phyloP scores from a whole-genome alignment of 1,140 invertebrate species.

The Eciton burchellii region DNA sequence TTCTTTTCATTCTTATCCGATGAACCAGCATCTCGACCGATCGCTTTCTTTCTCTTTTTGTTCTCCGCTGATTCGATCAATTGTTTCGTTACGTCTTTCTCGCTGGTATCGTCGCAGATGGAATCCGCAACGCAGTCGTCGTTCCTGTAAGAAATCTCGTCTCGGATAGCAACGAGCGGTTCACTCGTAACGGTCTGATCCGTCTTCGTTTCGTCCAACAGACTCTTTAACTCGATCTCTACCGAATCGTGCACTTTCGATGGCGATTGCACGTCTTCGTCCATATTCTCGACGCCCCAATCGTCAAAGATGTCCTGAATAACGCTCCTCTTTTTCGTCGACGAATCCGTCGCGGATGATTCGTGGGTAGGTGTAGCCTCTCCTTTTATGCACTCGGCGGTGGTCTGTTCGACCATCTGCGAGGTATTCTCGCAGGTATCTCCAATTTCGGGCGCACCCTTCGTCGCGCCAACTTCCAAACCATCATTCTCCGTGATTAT shows the following conservation, averaged over 20 bases:
- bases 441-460: background rate
- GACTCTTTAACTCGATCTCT: constrained; percentile 81
- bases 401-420: background rate
- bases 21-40: background rate
- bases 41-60: constrained; percentile 40
- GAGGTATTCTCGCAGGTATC: constrained; percentile 3
- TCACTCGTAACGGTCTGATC: constrained; percentile 52
- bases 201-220: constrained; percentile 79
- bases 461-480: background rate
- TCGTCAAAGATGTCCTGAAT: constrained; percentile 84
- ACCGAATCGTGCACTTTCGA: constrained; percentile 78
- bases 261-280: constrained; percentile 75
- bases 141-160: constrained; percentile 54
- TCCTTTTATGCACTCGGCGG: background rate
- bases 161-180: constrained; percentile 56
- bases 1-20: constrained; percentile 3
- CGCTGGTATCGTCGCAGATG: constrained; percentile 12
- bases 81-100: constrained; percentile 15
- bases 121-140: background rate
- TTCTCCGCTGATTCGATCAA: constrained; percentile 37
- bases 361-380: background rate
- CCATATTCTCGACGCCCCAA: constrained; percentile 82
- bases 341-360: background rate
- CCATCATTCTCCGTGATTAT: background rate
- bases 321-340: constrained; percentile 79